A percentile compares a stretch with the other conserved stretches of the same genome.
Evolutionary conservation across 2,797 vertebrate genomes (phyloP).

Genomic region (Luscinia luscinia): DNA sequence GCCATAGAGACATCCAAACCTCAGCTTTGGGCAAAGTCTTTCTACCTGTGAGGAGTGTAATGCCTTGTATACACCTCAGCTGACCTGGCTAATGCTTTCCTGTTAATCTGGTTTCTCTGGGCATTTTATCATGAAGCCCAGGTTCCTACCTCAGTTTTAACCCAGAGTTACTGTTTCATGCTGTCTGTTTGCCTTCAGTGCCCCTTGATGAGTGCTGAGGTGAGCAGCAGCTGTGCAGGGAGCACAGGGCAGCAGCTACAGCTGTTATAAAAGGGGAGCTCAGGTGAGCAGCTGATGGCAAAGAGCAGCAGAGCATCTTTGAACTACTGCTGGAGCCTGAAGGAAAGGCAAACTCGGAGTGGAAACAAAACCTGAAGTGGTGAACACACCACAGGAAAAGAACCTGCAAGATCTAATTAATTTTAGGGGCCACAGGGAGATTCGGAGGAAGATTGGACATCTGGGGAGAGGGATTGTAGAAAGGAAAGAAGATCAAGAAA

Average conservation of each 20-base stretch:
- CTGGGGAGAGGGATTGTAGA: not conserved
- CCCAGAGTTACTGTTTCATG: not conserved
- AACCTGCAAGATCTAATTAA: conserved; percentile 25
- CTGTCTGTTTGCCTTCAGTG: not conserved
- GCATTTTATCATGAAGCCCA: not conserved
- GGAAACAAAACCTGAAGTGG: not conserved
- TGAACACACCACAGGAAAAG: not conserved
- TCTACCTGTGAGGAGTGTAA: not conserved
- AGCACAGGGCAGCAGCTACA: not conserved
- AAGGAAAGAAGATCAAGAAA: conserved; percentile 29
- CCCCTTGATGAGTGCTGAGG: not conserved
- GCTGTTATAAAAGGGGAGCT: not conserved
- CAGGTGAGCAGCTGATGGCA: not conserved
- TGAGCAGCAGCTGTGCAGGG: not conserved
- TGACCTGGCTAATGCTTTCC: not conserved
- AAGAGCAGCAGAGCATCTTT: conserved; percentile 16
- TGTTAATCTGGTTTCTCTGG: not conserved
- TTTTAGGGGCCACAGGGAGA: not conserved
- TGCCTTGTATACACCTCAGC: not conserved
- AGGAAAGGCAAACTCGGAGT: not conserved
- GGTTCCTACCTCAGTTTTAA: not conserved
- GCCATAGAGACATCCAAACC: not conserved
- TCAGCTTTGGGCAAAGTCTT: not conserved
- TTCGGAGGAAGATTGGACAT: not conserved
- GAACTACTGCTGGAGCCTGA: not conserved